Evolutionary conservation across 2,113 vertebrate genomes (phyloP).

Genomic region (Gopherus flavomarginatus): DNA sequence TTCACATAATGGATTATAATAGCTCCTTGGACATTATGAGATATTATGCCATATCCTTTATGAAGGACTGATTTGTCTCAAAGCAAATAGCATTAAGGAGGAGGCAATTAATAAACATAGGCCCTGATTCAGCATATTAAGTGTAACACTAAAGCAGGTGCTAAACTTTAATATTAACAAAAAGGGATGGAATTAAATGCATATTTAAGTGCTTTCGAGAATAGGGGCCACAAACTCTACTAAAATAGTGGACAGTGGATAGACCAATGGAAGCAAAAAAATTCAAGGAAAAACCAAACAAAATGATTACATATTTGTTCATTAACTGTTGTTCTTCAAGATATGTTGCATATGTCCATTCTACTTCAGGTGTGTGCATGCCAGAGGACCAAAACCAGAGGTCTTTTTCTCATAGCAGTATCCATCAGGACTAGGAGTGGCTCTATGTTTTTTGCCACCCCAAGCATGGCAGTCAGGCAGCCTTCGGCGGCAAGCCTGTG

Average conservation of each 20-base stretch:
- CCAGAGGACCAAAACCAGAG: no score
- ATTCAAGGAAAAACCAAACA: neutral
- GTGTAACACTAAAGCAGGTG: neutral
- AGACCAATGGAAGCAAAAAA: neutral
- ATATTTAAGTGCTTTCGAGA: neutral
- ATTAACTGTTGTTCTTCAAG: no score
- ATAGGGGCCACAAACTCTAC: neutral
- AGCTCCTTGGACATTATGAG: neutral
- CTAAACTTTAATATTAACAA: neutral
- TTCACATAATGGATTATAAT: neutral
- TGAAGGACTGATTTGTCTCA: neutral
- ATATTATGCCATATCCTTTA: neutral
- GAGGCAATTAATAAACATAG: neutral
- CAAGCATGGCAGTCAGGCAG: no score
- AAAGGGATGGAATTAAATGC: neutral
- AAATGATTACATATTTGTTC: no score
- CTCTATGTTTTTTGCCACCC: no score
- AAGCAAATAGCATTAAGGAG: neutral
- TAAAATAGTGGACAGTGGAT: neutral
- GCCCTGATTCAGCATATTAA: neutral
- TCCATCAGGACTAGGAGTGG: no score
- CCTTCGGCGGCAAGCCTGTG: no score
- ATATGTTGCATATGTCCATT: no score
- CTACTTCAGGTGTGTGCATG: no score
- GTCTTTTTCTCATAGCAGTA: no score